Base-by-base conservation (phyloP, 2,888 invertebrate genomes). In the Crepidodera aurea region DNA sequence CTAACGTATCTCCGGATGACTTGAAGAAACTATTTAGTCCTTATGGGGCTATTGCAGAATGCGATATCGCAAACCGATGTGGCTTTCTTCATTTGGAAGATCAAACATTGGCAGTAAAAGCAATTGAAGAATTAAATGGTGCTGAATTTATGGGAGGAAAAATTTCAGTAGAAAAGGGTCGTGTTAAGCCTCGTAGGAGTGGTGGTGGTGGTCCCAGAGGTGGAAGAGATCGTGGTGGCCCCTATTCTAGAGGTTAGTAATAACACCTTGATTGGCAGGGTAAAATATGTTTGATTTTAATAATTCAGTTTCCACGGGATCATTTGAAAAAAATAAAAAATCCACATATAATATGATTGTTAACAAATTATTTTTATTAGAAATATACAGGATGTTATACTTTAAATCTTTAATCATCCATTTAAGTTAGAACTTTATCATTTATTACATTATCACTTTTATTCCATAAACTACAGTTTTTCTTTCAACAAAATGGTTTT, bases 51-150 rank as follows among this genome's bases (percentile, higher is more conserved):
- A 96, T 97, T 4, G 92, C 92, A 13, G 96, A 97, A 81, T 96
- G 96, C 81, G 96, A 96, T 79, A 93, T 97, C 61, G 91, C 96
- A 84, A 95, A 95, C 80, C 89, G 94, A 64, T 97, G 94, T 81
- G 96, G 95, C 7, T 97, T 97, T 83, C 92, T 97, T 51, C 95
- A 96, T 81, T 90, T 94, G 89, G 90, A 92, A 76, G 89, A 90
- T 15, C 87, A 88, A 73, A 90, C 92, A 53, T 89, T 94, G 80
- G 95, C 95, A 1, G 85, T 88, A 44, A 88, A 88, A 58, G 94
- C 95, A 0, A 93, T 94, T 71, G 86, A 89, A 66, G 91, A 88
- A 25, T 82, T 95, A 25, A 90, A 95, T 80, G 92, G 92, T 72
- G 85, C 88, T 1, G 88, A 88, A 50, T 93, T 95, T 79, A 93